phyloP scores from a whole-genome alignment of 2,888 invertebrate genomes.

The Aphodius granarius region DNA sequence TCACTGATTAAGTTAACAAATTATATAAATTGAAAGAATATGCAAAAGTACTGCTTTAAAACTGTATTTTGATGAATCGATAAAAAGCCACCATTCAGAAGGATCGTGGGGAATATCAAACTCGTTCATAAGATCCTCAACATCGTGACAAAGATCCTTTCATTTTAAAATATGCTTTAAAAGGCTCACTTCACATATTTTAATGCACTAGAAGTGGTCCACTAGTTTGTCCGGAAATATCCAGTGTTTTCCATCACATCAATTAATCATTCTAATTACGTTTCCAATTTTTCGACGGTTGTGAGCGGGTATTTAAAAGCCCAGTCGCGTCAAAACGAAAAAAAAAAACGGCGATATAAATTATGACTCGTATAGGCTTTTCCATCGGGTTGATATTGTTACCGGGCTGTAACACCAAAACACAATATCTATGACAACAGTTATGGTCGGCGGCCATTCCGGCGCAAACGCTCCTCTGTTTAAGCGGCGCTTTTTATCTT shows the following conservation, averaged over 20 bases:
- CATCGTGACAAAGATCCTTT: too few relatives aligned
- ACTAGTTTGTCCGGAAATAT: too few relatives aligned
- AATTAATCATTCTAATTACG: constrained; percentile 13
- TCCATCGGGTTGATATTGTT: constrained; percentile 2
- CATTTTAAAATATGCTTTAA: too few relatives aligned
- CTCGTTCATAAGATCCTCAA: too few relatives aligned
- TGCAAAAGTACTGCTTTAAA: too few relatives aligned
- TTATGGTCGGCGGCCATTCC: constrained; percentile 17
- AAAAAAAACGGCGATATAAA: neutral
- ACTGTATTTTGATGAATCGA: too few relatives aligned
- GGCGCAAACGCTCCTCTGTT: constrained; percentile 1
- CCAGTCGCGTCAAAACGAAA: neutral
- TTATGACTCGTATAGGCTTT: neutral
- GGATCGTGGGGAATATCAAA: too few relatives aligned
- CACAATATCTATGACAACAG: constrained; percentile 22
- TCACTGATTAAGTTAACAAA: too few relatives aligned
- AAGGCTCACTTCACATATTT: too few relatives aligned
- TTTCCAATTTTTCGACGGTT: constrained; percentile 5
- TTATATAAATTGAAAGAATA: too few relatives aligned
- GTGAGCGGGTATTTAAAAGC: neutral
- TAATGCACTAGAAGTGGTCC: too few relatives aligned
- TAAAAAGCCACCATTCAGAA: too few relatives aligned
- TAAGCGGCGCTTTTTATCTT: constrained; percentile 26
- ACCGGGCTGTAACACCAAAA: constrained; percentile 1
- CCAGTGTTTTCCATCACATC: neutral